Conservation (phyloP, 2,888 invertebrate species). For the Abscondita cerata region DNA sequence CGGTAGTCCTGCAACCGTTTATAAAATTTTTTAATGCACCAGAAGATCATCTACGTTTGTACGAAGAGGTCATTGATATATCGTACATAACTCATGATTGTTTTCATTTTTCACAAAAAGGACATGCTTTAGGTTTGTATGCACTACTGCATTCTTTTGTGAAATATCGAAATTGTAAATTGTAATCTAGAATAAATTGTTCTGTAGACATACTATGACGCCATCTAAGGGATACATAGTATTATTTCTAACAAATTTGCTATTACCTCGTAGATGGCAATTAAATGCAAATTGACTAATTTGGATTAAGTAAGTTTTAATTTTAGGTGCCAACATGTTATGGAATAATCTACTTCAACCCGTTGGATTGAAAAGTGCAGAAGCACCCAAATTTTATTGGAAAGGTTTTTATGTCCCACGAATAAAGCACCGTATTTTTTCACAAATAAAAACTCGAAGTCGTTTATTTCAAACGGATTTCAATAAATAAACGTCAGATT, state of each 20-base stretch:
- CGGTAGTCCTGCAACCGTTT: constrained; percentile 77
- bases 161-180: too few species aligned
- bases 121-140: constrained; percentile 72
- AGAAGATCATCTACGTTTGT: constrained; percentile 54
- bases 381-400: constrained; percentile 65
- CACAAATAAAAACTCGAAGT: constrained; percentile 65
- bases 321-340: constrained; percentile 71
- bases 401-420: constrained; percentile 68
- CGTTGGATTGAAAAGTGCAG: constrained; percentile 68
- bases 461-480: constrained; percentile 57
- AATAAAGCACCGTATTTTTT: constrained; percentile 68
- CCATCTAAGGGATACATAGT: too few species aligned
- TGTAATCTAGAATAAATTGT: too few species aligned
- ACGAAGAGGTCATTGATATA: constrained; percentile 68
- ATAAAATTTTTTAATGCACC: constrained; percentile 73
- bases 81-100: constrained; percentile 78
- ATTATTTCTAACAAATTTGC: too few species aligned
- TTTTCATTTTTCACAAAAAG: constrained; percentile 82
- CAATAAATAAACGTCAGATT: too few species aligned
- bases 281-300: too few species aligned
- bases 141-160: neutral
- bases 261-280: too few species aligned
- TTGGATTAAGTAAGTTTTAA: too few species aligned
- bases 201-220: too few species aligned
- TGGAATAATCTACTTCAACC: constrained; percentile 79